Evolutionary conservation across 2,888 invertebrate species (phyloP).

Genomic region (Chrysodeixis includens): DNA sequence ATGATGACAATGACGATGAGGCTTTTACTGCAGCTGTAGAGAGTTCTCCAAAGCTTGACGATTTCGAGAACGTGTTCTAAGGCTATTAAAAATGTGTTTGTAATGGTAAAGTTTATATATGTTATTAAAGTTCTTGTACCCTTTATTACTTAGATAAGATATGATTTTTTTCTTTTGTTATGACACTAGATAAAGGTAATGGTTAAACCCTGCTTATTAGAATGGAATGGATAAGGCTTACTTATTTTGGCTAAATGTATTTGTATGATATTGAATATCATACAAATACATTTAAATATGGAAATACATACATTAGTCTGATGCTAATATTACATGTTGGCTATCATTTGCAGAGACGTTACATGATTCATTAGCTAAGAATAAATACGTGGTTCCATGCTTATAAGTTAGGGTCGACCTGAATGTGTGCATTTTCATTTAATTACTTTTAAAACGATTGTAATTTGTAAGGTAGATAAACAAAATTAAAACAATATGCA

Average conservation of each 20-base stretch:
- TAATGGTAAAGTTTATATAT: background rate
- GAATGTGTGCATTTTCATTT: slow-evolving; percentile 49
- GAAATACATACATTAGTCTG: no score
- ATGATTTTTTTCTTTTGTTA: slow-evolving; percentile 31
- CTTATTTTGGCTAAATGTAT: background rate
- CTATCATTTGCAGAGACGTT: background rate
- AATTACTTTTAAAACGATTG: slow-evolving; percentile 23
- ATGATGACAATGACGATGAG: background rate
- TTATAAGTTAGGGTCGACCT: background rate
- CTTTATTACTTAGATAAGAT: slow-evolving; percentile 14
- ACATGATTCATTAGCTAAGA: background rate
- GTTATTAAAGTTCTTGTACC: no score
- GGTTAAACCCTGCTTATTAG: background rate
- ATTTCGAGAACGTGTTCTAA: background rate
- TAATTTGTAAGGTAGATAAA: background rate
- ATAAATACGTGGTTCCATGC: background rate
- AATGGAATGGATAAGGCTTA: background rate
- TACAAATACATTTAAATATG: background rate
- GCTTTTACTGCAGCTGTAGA: background rate
- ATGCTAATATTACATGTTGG: background rate
- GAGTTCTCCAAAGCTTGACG: background rate
- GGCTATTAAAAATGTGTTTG: background rate
- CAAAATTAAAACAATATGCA: background rate
- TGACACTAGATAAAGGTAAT: slow-evolving; percentile 18
- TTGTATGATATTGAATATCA: background rate